Evolutionary conservation across 2,113 vertebrate genomes (phyloP), one percentile per base, ranked within the genome.

Genomic region (Collichthys lucidus): DNA sequence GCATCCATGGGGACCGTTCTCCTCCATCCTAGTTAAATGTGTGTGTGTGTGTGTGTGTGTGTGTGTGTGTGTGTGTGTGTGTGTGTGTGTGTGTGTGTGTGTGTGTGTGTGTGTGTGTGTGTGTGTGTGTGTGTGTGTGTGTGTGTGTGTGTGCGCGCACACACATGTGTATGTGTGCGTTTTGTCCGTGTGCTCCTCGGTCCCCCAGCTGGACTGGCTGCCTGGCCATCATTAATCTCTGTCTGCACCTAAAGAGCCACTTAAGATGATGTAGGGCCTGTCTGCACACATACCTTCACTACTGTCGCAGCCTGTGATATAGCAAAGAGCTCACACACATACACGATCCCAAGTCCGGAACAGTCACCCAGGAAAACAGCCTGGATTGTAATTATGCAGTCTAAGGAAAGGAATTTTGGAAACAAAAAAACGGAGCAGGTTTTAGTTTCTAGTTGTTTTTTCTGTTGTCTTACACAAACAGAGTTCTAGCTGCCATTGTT

Each of bases 241-340:
- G 95, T 94, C 95, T 87, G 66, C 91, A 92, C 92, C 92, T 95
- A 95, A 95, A 95, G 93, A 95, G 94, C 93, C 94, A 94, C 93
- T 96, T 95, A 94, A 94, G 93, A 94, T 95, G 95, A 96, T 95
- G 91, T 94, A 95, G 93, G 84, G 91, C 92, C 94, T 93, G 94
- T 94, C 92, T 89, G 83, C 71, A 80, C 90, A 88, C 94, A 94
- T 93, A 94, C 94, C 94, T 95, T 92, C 94, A 94, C 90, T 92
- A 89, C 84, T 90, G 90, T 92, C 84, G 87, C 88, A 91, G 88
- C 64, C 75, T 86, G 79, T 80, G 89, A 90, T 91, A 80, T 60
- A 87, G 74, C 76, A 80, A 86, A 67, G 64, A 84, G 70, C 64
- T 60, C 82, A 88, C 84, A 84, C 85, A 14, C 44, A 52, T 20